phyloP scores from a whole-genome alignment of 1,140 invertebrate genomes.

The Stegodyphus mimosarum region DNA sequence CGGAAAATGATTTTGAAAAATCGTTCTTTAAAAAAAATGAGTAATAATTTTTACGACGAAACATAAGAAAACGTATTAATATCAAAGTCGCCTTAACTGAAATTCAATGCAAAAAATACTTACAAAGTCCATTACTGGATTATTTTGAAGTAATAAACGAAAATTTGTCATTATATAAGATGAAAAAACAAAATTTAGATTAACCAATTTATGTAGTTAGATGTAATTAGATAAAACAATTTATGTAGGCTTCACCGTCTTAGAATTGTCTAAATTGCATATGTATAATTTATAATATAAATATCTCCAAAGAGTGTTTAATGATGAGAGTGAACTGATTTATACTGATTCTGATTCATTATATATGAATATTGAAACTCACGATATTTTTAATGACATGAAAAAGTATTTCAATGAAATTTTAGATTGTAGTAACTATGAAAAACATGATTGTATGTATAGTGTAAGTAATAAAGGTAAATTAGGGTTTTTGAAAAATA shows the following conservation, averaged over 20 bases:
- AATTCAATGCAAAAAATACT: constrained; percentile 67
- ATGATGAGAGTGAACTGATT: not conserved
- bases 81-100: constrained; percentile 66
- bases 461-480: not conserved
- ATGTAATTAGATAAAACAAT: too few relatives aligned
- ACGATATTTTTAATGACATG: not conserved
- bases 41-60: constrained; percentile 71
- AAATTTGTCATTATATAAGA: constrained; percentile 47
- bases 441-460: not conserved
- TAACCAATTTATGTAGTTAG: constrained; percentile 65
- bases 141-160: constrained; percentile 61
- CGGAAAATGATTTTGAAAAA: constrained; percentile 64
- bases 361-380: not conserved
- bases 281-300: not conserved
- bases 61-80: constrained; percentile 68
- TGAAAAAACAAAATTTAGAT: constrained; percentile 57
- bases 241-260: constrained; percentile 20
- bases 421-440: not conserved
- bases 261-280: not conserved
- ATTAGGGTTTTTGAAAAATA: not conserved
- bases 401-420: not conserved
- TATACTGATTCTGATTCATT: not conserved
- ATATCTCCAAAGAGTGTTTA: not conserved
- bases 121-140: not conserved
- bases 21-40: constrained; percentile 68